Evolutionary conservation across 2,888 invertebrate genomes (phyloP), one percentile per base, ranked within the genome.

Genomic region (Chymomyza amoena): DNA sequence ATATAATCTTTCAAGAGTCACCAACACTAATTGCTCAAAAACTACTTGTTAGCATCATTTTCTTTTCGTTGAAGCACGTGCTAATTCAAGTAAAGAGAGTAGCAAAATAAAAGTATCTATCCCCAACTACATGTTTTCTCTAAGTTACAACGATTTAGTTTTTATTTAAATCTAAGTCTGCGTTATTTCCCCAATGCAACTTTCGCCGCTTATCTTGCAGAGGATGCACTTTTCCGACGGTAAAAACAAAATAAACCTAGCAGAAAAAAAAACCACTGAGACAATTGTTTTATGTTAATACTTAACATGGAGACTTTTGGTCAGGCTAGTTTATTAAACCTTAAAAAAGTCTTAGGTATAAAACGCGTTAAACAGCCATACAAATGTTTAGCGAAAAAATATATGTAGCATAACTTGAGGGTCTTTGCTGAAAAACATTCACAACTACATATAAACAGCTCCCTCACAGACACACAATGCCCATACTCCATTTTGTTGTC

Each of bases 21-120:
- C 16, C 15, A 10, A 20, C 13, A 9, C 36, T 2, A 9, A n/a
- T n/a, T 50, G 15, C 16, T 6, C 15, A 62, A 59, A 67, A 86
- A 80, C 84, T 70, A 86, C 83, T 86, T 83, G 83, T 83, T 83
- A 74, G 84, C 80, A 74, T 76, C 65, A 0, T 54, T 60, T 59
- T 39, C 57, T 51, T 60, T 57, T 13, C 61, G 62, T 56, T 57
- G 7, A 32, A 64, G 52, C 85, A 83, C 80, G 86, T 84, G 84
- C 28, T 65, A 16, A 61, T 20, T 59, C 16, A 69, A 45, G 28
- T 69, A 57, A 56, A 10, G n/a, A 63, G 70, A 16, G 25, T 25
- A 25, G 25, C 1, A 25, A 25, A 25, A 25, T 25, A 25, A 25
- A 25, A 25, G 25, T 25, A 32, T 15, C 15, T 15, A 6, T 39